Evolutionary conservation across 2,888 invertebrate genomes (phyloP).

Genomic region (Osmoderma eremita): DNA sequence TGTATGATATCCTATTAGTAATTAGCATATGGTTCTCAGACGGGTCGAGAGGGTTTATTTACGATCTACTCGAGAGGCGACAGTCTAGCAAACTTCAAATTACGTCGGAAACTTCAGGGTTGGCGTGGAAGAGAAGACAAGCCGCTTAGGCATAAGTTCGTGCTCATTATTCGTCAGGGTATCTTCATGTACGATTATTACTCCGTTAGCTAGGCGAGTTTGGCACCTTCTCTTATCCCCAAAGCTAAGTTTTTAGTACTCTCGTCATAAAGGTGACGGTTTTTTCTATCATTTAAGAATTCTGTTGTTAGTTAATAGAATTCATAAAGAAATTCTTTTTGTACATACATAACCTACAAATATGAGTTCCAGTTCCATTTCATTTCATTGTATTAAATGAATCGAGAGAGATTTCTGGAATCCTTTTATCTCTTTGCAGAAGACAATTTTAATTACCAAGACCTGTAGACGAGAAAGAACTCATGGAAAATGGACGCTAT

Average conservation of each 20-base stretch:
- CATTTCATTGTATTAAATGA: too few species aligned
- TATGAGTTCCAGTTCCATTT: too few species aligned
- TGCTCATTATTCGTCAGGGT: slow-evolving; percentile 10
- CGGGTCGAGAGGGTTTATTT: background rate
- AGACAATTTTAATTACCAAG: too few species aligned
- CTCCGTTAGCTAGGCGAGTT: background rate
- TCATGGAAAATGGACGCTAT: too few species aligned
- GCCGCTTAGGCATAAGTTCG: slow-evolving; percentile 20
- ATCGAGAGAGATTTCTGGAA: too few species aligned
- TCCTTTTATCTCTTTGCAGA: too few species aligned
- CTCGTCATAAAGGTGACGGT: slow-evolving; percentile 1
- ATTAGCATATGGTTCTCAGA: background rate
- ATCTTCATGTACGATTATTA: slow-evolving; percentile 10
- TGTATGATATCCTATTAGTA: background rate
- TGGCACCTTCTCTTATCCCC: background rate
- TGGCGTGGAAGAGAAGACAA: background rate
- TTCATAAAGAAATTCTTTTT: too few species aligned
- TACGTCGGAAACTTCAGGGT: slow-evolving; percentile 1
- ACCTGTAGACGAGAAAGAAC: too few species aligned
- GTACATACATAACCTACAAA: too few species aligned
- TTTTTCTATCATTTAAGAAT: slow-evolving; percentile 25
- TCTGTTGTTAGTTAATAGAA: too few species aligned
- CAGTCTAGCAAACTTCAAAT: slow-evolving; percentile 10
- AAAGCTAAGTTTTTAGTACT: slow-evolving; percentile 7
- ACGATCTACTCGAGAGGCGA: background rate